Base-by-base conservation (phyloP, 2,113 vertebrate species). In the Dasypus novemcinctus region DNA sequence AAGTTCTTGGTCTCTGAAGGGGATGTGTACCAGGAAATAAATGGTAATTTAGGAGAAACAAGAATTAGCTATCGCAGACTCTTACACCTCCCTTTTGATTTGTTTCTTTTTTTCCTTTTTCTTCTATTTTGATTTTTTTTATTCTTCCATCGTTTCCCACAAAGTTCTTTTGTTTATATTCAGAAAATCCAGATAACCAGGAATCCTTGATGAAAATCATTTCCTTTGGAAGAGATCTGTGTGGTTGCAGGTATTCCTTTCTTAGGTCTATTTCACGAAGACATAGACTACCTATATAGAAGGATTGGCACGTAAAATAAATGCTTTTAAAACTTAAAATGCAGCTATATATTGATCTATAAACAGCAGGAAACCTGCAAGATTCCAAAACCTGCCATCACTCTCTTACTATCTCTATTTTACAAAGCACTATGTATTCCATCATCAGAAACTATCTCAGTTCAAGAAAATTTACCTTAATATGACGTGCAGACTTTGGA, bases 341-440 rank as follows among this genome's bases (percentile, higher is more conserved):
- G 46, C 43, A 86, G 91, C 93, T 97, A 80, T 95, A 87, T 98
- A 95, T 95, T 89, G 95, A 91, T 88, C 46, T 94, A 76, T 87
- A 95, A 95, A 94, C 93, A 94, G 88, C 71, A 95, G 93, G 94
- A 79, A 97, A 94, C 68, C 87, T 95, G n/a, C 46, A 78, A 71
- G 69, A 87, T 80, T 93, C 91, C 83, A 83, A 95, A 90, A 88
- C 74, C 79, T 72, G 91, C 52, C 72, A 57, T 75, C 95, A 63
- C 63, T 76, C 59, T 89, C 87, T 49, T 38, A 68, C 89, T 82
- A 72, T 79, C 59, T 96, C 76, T 84, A 0, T 92, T 96, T 93
- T 93, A 59, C 72, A 87, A 84, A 80, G 69, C n/a, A 64, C n/a
- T 36, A 1, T 78, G 61, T 81, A 63, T 14, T 79, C 78, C 64